Base-by-base conservation (phyloP, 2,797 vertebrate genomes). In the Girardinus metallicus region DNA sequence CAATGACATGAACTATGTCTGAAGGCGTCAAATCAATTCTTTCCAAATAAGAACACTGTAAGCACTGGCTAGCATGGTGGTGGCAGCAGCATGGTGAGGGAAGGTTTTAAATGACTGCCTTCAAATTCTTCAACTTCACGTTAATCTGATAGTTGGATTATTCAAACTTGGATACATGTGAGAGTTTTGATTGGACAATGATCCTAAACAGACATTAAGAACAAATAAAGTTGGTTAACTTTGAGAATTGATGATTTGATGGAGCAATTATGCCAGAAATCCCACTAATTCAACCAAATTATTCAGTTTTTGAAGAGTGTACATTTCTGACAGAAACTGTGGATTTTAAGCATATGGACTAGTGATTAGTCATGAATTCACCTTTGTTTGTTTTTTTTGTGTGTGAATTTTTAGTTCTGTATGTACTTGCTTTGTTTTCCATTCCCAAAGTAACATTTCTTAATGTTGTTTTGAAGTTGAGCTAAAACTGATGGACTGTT, bases 401-500 rank as follows among this genome's bases (percentile, higher is more conserved):
- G 31, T 39, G 62, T 39, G 34, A 66, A 39, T 11, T 39, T 39
- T 26, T 16, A 36, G 7, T 4, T 64, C 62, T 39, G 16, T 10
- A 23, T n/a, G 18, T 43, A 23, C 34, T 4, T 66, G 18, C 4
- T 66, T 66, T 66, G 3, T 21, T 66, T 23, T 36, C 8, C 8
- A 23, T 21, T 34, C 16, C 21, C 23, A 66, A 66, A 39, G 34
- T 43, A n/a, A 43, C 0, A n/a, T 43, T 26, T 26, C 12, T 43
- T 15, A n/a, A 43, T 13, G 4, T 43, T 43, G 5, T 43, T 16
- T 39, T 26, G 21, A 39, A 68, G 21, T 41, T 11, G 36, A 68
- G 9, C 36, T 41, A 23, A 41, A 51, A 47, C 39, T 16, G 16
- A 46, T 72, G 29, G 36, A 11, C 0, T 84, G 41, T 86, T 83